Evolutionary conservation across 2,888 invertebrate genomes (phyloP).

Genomic region (Protophormia terraenovae): DNA sequence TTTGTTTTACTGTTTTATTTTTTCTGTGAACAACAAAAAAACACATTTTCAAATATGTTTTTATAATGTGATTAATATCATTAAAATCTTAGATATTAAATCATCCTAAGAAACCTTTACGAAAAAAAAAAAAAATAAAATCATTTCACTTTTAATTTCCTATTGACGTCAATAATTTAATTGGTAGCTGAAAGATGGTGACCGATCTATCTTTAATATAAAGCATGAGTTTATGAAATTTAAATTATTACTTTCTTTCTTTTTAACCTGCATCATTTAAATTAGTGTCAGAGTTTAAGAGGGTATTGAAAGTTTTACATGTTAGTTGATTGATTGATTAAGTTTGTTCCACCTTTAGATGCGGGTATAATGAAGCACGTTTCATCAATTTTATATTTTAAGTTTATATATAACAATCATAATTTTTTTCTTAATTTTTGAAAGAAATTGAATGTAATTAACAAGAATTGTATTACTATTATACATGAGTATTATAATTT

Average conservation of each 20-base stretch:
- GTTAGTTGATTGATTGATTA: too few relatives aligned
- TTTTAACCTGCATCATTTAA: not conserved
- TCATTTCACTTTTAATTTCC: constrained; percentile 34
- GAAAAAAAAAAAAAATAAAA: too few relatives aligned
- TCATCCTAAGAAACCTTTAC: too few relatives aligned
- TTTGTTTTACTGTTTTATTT: not conserved
- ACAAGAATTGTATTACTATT: too few relatives aligned
- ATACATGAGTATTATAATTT: too few relatives aligned
- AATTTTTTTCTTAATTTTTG: not conserved
- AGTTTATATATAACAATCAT: not conserved
- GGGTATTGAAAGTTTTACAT: not conserved
- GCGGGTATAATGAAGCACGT: constrained; percentile 6
- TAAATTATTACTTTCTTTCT: not conserved
- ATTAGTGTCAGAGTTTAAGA: not conserved
- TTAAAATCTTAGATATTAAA: not conserved
- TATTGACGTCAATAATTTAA: not conserved
- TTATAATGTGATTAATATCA: not conserved
- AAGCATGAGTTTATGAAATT: not conserved
- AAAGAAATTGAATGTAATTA: too few relatives aligned
- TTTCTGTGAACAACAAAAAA: not conserved
- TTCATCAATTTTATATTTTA: not conserved
- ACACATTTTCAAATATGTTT: not conserved
- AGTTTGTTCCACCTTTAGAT: constrained; percentile 35
- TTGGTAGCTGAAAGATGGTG: not conserved
- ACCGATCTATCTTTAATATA: too few relatives aligned